Evolutionary conservation across 2,797 vertebrate genomes (phyloP).

Genomic region (Phrynocephalus vlangalii): DNA sequence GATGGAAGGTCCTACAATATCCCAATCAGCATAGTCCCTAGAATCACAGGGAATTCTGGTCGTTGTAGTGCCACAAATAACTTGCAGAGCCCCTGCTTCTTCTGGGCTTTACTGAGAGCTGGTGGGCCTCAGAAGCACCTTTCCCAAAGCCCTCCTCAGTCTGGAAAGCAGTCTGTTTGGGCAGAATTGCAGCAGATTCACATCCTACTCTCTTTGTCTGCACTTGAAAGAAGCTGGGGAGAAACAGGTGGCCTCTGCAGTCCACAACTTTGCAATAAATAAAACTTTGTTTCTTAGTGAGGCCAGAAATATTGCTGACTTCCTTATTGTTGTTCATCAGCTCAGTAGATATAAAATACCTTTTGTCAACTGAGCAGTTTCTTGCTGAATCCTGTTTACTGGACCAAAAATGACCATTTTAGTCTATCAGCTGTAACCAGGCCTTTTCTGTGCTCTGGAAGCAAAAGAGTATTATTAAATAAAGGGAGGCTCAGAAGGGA

Average conservation of each 20-base stretch:
- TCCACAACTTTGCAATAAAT: neutral
- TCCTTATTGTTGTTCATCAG: conserved; percentile 11
- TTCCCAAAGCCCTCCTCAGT: neutral
- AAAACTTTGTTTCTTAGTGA: neutral
- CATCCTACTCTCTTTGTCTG: neutral
- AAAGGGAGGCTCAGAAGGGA: neutral
- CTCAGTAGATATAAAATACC: conserved; percentile 8
- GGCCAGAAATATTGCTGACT: neutral
- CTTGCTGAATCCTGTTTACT: conserved; percentile 13
- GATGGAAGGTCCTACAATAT: too few species aligned
- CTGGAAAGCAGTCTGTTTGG: neutral
- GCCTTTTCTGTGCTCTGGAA: conserved; percentile 8
- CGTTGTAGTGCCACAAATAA: too few species aligned
- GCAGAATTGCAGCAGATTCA: neutral
- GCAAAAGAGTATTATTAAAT: conserved; percentile 11
- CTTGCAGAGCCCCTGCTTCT: too few species aligned
- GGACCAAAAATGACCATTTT: conserved; percentile 20
- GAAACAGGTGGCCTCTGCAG: neutral
- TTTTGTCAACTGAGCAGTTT: conserved; percentile 12
- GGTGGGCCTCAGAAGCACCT: too few species aligned
- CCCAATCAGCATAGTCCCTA: too few species aligned
- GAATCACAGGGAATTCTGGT: too few species aligned
- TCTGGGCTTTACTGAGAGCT: neutral
- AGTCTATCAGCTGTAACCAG: neutral
- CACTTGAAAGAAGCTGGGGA: neutral